Evolutionary conservation across 1,140 invertebrate species (phyloP), one percentile per base, ranked within the genome.

Genomic region (Leptonema lineaticorne): DNA sequence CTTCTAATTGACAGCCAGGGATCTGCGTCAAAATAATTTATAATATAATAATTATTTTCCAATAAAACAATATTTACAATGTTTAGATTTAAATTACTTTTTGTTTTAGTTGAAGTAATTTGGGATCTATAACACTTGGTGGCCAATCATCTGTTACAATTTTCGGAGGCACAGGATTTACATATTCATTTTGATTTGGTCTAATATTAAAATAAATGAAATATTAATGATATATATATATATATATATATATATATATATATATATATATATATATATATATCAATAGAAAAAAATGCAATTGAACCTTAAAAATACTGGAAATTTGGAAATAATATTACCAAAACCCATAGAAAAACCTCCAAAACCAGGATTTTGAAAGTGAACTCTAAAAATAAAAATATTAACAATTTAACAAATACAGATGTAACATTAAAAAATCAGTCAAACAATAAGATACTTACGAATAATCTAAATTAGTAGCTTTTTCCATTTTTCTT

Each of bases 111-210:
- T 64, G 64, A 9, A 67, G 9, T 41, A 56, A 41, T 28, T 62
- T 66, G 24, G 63, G 24, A 53, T 53, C 50, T 4, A 56, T 33
- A 20, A 41, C 33, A 69, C 22, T 50, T n/a, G 30, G 63, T 18
- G 64, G 68, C 67, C 67, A 69, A 33, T 67, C 41, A 7, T 48
- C 57, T 2, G 48, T 2, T 26, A 41, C 30, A 4, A 57, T 1
- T 66, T 66, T 63, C 1, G 48, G 18, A 46, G 41, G 62, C 14
- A 72, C 16, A 5, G 71, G 71, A 60, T 72, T 72, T 50, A 60
- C 63, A 45, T 45, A 72, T 59, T 69, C 71, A 41, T 57, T 58
- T 57, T 63, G 28, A 29, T 68, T 68, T 26, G 57, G 56, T 67
- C 63, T 72, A 37, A 27, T 1, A 67, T 33, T 56, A 66, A 18